Base-by-base conservation (phyloP, 2,888 invertebrate species). In the Caenorhabditis virilis region DNA sequence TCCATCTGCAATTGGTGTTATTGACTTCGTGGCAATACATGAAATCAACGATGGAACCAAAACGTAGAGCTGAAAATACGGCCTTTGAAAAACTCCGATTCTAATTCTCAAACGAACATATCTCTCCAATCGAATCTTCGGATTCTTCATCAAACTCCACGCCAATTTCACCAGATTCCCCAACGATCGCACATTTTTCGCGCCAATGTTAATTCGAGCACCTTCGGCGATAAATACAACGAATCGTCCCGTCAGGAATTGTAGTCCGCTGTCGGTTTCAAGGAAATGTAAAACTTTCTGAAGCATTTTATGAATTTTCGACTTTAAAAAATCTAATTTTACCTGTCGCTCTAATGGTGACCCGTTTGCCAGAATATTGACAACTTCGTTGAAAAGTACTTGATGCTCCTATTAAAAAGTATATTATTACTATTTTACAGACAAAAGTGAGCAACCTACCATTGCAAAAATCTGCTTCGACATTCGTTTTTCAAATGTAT, bases 151-250 rank as follows among this genome's bases (percentile, higher is more conserved):
- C 36, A 65, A 39, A 26, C 60, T 57, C 55, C 60, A 59, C 1
- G 65, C 45, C 26, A 65, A 22, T 45, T 65, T 65, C n/a, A 65
- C 1, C n/a, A 65, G 42, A 56, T 60, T 65, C 13, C 51, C 35
- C 0, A 65, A 33, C 25, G 53, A 51, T 16, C 53, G 39, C 20
- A 48, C 36, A 26, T 65, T 65, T 18, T 50, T 18, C 9, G 60
- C 45, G 16, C 56, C 65, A 22, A 65, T 57, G 22, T 60, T 54
- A 15, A 65, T 16, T 18, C 65, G 48, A 18, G 56, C 46, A 2
- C 65, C 65, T 52, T 65, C 65, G 2, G 65, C 59, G 22, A 65
- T 52, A 6, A 60, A n/a, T 27, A 65, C 47, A 4, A 65, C 60
- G 33, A 65, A 60, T 30, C 65, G 42, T 7, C 65, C 65, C 15